Evolutionary conservation across 2,113 vertebrate genomes (phyloP), one percentile per base, ranked within the genome.

Genomic region (Rhynchopsitta pachyrhyncha): DNA sequence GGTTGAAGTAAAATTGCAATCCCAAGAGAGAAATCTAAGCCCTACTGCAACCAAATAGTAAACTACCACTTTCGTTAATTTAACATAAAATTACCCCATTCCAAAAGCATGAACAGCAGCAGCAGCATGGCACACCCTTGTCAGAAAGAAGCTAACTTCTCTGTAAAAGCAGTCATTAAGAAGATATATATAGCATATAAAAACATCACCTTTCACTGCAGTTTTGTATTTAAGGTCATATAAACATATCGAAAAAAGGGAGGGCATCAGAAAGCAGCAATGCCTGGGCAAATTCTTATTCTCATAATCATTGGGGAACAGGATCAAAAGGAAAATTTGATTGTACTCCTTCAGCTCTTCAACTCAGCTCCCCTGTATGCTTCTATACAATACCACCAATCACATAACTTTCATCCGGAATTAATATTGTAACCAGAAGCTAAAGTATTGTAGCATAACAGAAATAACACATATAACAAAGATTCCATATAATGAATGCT

Each of bases 181-280:
- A 69, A 29, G 37, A 88, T 90, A 24, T 64, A 83, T 19, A 73
- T 37, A 77, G 35, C 31, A 10, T 22, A 73, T 35, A 53, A 77
- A 86, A 49, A 19, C 23, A 33, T 12, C 69, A 31, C 37, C 29
- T 89, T 95, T 88, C 68, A 46, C 25, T 69, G 60, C 39, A 68
- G 50, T 73, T 73, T 85, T 90, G 29, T 37, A 46, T 18, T 63
- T 87, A 94, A 92, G 33, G 59, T 70, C 86, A 60, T 47, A 76
- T 11, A 86, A 83, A 49, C 47, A 24, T 24, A 49, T 24, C 23
- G 1, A 4, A 15, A 47, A 70, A 31, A 10, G 4, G 10, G 27
- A 70, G 35, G 10, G 8, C 50, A 57, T 33, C 7, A 11, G 24
- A 85, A 62, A 75, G 62, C 37, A 76, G 46, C 16, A 59, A 37